Conservation (phyloP, 2,797 vertebrate genomes). For the Atherinosoma microstoma region DNA sequence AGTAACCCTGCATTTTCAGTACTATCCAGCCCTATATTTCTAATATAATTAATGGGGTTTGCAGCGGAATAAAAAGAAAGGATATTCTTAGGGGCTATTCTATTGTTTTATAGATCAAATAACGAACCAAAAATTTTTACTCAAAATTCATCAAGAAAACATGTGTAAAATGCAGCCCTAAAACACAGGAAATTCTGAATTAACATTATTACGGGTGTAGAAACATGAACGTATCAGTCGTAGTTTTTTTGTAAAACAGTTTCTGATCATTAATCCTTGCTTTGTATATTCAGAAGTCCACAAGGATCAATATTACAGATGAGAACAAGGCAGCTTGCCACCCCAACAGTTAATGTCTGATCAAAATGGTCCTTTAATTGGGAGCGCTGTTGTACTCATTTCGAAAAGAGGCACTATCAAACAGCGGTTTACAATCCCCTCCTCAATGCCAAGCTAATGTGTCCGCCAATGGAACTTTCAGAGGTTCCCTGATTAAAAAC, state of each 20-base stretch:
- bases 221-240: not conserved
- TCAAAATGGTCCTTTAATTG: slow-evolving; percentile 87
- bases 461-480: slow-evolving; percentile 82
- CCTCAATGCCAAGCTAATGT: slow-evolving; percentile 72
- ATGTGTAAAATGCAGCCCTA: not conserved
- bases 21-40: not conserved
- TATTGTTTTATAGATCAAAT: not conserved
- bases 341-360: slow-evolving; percentile 76
- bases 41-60: not conserved
- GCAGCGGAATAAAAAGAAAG: not conserved
- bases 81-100: not conserved
- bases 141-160: not conserved
- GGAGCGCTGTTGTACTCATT: slow-evolving; percentile 66
- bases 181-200: not conserved
- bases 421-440: slow-evolving; percentile 86
- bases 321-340: slow-evolving; percentile 73
- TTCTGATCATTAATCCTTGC: slow-evolving; percentile 71
- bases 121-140: not conserved
- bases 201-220: not conserved
- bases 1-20: not conserved
- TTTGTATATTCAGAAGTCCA: slow-evolving; percentile 75
- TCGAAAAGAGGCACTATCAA: slow-evolving; percentile 79
- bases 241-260: slow-evolving; percentile 38
- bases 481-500: slow-evolving; percentile 97
- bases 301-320: slow-evolving; percentile 76